Conservation (phyloP, 2,888 invertebrate species). For the Cremastinae sp. region DNA sequence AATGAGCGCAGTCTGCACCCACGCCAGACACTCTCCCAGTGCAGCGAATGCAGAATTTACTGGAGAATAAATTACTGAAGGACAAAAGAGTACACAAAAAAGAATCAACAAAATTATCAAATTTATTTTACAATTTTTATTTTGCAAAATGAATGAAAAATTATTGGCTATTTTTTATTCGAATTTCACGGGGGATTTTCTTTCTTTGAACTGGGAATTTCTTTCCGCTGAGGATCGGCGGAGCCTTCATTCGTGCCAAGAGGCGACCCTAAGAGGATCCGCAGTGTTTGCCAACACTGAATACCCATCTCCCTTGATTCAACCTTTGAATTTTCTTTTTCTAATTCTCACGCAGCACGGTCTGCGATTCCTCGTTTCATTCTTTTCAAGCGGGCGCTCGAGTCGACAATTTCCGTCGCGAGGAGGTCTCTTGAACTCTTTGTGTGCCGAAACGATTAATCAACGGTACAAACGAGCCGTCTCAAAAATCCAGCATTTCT, state of each 20-base stretch:
- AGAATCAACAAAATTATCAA: no score
- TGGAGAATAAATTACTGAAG: no score
- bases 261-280: conserved; percentile 68
- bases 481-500: conserved; percentile 1
- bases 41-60: conserved; percentile 25
- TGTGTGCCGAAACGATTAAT: conserved; percentile 42
- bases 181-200: no score
- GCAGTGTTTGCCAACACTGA: conserved; percentile 68
- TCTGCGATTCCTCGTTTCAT: conserved; percentile 21
- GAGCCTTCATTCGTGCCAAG: conserved; percentile 68
- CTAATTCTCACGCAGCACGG: neutral
- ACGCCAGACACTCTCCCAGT: conserved; percentile 2
- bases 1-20: conserved; percentile 35
- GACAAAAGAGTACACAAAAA: conserved; percentile 13
- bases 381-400: conserved; percentile 21
- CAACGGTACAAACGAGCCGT: neutral
- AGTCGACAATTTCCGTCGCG: conserved; percentile 23
- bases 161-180: no score
- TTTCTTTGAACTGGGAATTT: no score
- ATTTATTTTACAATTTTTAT: no score
- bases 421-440: neutral
- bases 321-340: conserved; percentile 27
- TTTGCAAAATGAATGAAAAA: neutral
- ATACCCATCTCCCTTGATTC: conserved; percentile 63
- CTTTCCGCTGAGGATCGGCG: conserved; percentile 22